A percentile compares a stretch with the other conserved stretches of the same genome.
Conservation (phyloP, 1,140 invertebrate genomes). For the Condylostylus longicornis region DNA sequence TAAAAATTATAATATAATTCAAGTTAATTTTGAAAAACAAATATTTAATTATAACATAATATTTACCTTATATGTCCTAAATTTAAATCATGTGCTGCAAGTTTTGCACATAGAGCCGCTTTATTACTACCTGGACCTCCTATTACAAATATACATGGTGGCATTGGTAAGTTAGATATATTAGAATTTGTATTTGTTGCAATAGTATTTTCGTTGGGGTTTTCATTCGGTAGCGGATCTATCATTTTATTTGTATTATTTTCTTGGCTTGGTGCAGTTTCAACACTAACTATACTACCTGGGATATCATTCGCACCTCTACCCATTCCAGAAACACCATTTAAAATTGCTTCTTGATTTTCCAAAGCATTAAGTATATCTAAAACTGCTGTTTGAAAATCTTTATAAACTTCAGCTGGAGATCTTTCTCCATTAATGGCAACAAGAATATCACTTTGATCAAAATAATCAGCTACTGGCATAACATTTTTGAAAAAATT, state of each 20-base stretch:
- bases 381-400: slow-evolving; percentile 57
- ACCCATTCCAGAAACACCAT: slow-evolving; percentile 37
- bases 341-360: slow-evolving; percentile 42
- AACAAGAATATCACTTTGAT: slow-evolving; percentile 67
- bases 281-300: slow-evolving; percentile 40
- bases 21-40: not conserved
- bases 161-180: slow-evolving; percentile 15
- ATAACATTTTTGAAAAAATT: slow-evolving; percentile 81
- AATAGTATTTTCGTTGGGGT: slow-evolving; percentile 12
- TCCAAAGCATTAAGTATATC: slow-evolving; percentile 50
- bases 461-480: slow-evolving; percentile 78
- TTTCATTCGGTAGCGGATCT: slow-evolving; percentile 15
- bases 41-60: not conserved
- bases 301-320: slow-evolving; percentile 39
- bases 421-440: slow-evolving; percentile 72
- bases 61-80: slow-evolving; percentile 55
- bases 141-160: slow-evolving; percentile 62
- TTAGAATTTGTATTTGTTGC: slow-evolving; percentile 9
- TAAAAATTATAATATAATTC: slow-evolving; percentile 1
- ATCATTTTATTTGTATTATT: slow-evolving; percentile 26
- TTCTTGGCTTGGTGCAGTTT: slow-evolving; percentile 37
- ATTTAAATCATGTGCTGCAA: slow-evolving; percentile 44
- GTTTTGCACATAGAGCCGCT: slow-evolving; percentile 50
- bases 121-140: slow-evolving; percentile 71
- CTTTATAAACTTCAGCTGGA: slow-evolving; percentile 64